phyloP scores from a whole-genome alignment of 2,113 vertebrate genomes.

The Xiphophorus maculatus region DNA sequence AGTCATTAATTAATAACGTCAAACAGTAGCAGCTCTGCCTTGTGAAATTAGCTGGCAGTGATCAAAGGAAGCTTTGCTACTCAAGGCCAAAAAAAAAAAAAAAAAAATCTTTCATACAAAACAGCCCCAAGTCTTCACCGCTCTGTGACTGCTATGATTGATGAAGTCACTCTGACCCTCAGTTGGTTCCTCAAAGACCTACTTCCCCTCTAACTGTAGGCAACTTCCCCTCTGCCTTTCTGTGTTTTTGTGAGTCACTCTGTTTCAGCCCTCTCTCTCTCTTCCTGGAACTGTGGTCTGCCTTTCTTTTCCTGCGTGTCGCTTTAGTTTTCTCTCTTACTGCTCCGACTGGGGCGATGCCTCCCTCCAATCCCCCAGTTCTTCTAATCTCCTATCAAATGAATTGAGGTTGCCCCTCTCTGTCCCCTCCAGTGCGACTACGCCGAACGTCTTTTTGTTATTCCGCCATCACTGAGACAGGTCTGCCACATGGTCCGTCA shows the following conservation, averaged over 20 bases:
- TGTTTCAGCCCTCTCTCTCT: conserved; percentile 37
- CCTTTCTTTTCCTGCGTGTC: conserved; percentile 44
- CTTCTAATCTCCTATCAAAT: conserved; percentile 40
- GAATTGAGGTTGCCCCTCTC: conserved; percentile 34
- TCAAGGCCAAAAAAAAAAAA: conserved; percentile 10
- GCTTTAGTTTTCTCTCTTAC: conserved; percentile 46
- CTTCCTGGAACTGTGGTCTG: conserved; percentile 31
- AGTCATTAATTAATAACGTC: not conserved
- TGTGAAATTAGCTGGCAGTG: conserved; percentile 17
- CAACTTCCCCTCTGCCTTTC: conserved; percentile 49
- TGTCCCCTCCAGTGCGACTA: conserved; percentile 17
- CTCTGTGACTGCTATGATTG: conserved; percentile 54
- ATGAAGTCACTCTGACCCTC: conserved; percentile 69
- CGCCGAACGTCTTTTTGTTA: conserved; percentile 32
- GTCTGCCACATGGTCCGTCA: conserved; percentile 23
- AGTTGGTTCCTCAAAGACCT: conserved; percentile 44
- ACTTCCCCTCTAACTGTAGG: conserved; percentile 39
- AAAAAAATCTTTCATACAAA: conserved; percentile 31
- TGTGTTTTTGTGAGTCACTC: conserved; percentile 29
- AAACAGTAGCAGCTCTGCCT: conserved; percentile 18
- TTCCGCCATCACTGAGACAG: conserved; percentile 37
- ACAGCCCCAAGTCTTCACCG: conserved; percentile 36
- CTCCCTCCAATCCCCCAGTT: not conserved
- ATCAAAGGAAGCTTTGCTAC: conserved; percentile 5
- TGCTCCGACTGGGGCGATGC: conserved; percentile 19